These are phyloP conservation scores for Setophaga petechia DNA, from an alignment of 2,113 vertebrate genomes.

Conservation along the genomic window DNA sequence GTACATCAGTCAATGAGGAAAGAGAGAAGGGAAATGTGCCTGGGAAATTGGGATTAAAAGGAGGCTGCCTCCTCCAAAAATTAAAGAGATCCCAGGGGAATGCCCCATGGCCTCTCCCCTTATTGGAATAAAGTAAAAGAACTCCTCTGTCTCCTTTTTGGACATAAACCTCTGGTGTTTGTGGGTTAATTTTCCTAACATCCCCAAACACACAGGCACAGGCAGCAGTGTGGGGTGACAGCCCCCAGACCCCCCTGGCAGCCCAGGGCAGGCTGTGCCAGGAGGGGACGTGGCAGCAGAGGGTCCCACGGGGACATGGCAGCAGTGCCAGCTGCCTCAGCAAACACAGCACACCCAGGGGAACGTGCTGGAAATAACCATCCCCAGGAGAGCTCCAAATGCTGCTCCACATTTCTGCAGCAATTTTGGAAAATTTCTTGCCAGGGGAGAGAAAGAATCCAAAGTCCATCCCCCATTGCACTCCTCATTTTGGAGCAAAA, in stretches of 20 bases:
- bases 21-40: too few species aligned
- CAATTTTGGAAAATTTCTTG: not conserved
- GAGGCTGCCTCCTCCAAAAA: too few species aligned
- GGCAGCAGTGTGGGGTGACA: not conserved
- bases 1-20: too few species aligned
- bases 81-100: too few species aligned
- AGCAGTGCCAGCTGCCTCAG: not conserved
- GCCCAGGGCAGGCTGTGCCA: rapidly evolving
- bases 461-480: rapidly evolving
- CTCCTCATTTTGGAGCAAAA: not conserved
- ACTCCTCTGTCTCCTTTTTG: too few species aligned
- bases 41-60: too few species aligned
- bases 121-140: too few species aligned
- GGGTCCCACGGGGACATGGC: rapidly evolving
- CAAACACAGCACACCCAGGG: not conserved
- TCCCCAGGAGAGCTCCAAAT: not conserved
- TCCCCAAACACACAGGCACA: not conserved
- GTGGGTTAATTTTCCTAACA: too few species aligned
- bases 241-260: not conserved
- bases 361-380: rapidly evolving
- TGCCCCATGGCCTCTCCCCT: too few species aligned
- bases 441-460: not conserved
- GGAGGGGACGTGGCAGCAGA: rapidly evolving
- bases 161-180: too few species aligned
- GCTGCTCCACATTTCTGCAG: not conserved